Conservation (phyloP, 2,888 invertebrate genomes). For the Sycophila texana region DNA sequence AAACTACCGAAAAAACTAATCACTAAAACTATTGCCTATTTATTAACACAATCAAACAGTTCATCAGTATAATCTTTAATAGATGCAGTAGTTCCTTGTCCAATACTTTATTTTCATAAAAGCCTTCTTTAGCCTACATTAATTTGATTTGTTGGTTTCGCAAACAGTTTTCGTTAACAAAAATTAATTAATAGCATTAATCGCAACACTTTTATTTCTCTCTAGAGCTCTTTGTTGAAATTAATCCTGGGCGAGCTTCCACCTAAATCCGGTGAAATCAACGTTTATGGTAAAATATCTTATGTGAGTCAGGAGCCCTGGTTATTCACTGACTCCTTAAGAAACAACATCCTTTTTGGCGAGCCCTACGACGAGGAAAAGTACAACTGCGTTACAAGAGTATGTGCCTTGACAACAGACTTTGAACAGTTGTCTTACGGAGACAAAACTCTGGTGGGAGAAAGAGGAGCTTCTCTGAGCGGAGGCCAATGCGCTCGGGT, state of each 20-base stretch:
- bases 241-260: constrained; percentile 85
- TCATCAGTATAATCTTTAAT: neutral
- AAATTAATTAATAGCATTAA: too few relatives aligned
- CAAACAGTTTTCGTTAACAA: neutral
- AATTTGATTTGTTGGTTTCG: too few relatives aligned
- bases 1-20: neutral
- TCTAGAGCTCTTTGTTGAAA: constrained; percentile 81
- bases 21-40: neutral
- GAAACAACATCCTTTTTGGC: constrained; percentile 92
- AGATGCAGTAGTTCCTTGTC: neutral
- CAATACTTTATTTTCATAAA: neutral
- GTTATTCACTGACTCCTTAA: constrained; percentile 86
- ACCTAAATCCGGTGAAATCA: constrained; percentile 79
- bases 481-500: constrained; percentile 87
- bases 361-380: constrained; percentile 79
- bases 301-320: constrained; percentile 92
- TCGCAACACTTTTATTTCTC: neutral
- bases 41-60: neutral
- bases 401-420: constrained; percentile 75
- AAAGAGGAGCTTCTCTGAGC: constrained; percentile 83
- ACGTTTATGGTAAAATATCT: constrained; percentile 81
- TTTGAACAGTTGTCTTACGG: constrained; percentile 81
- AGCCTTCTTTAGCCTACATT: too few relatives aligned
- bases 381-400: constrained; percentile 76
- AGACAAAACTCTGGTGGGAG: constrained; percentile 84